Evolutionary conservation across 1,140 invertebrate genomes (phyloP), one percentile per base, ranked within the genome.

Genomic region (Ctenoplectra terminalis): DNA sequence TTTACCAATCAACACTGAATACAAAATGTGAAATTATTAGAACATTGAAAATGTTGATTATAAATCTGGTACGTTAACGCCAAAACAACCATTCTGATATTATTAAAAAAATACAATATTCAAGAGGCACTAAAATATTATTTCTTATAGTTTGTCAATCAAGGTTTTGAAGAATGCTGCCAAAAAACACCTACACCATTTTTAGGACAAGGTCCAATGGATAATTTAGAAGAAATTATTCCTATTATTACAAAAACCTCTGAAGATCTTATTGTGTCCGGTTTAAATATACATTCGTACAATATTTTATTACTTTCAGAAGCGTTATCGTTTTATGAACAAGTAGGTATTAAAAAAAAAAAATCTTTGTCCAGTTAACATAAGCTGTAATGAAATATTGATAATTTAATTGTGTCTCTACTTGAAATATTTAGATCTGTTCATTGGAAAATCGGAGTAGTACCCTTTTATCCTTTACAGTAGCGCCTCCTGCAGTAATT

Each of bases 281-380:
- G 91, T 46, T 79, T 94, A 34, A 89, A 89, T 46, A 83, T 87
- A 46, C 89, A 93, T 34, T 64, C 66, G 13, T 88, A 90, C 29
- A 34, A 93, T 83, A 6, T 71, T 20, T 23, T 84, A 20, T 67
- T 94, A 31, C 67, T 94, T 13, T 86, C 82, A 17, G 88, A 91
- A 76, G 84, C 88, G n/a, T 67, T 93, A n/a, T 72, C 73, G 37
- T 93, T 92, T 83, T 93, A 93, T 67, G 91, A 93, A 71, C 37
- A 90, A 56, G 89, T 91, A 81, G 29, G 34, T 71, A 52, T 2
- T 40, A 34, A 34, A 26, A 43, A 20, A 48, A 54, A 31, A 46
- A 46, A 54, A 72, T 37, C 13, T 72, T 11, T 1, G 6, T 29
- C 2, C 29, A 34, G 37, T 69, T 46, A 34, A 17, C 43, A 15